Percentiles rank a stretch among this genome's conserved stretches.
Conservation (phyloP, 2,797 vertebrate genomes). For the Tenualosa ilisha region DNA sequence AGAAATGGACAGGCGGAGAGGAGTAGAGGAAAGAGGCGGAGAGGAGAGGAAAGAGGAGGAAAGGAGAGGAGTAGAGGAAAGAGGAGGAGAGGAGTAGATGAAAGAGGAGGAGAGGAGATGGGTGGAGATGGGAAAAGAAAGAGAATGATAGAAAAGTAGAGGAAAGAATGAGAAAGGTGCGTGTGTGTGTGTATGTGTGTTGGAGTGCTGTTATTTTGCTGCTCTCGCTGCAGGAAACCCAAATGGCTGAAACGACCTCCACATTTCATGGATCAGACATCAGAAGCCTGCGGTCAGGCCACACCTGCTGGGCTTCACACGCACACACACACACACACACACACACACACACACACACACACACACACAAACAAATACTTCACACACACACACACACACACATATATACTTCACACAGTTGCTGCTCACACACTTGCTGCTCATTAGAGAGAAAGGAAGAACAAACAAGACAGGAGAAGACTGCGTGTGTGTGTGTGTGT, state of each 20-base stretch:
- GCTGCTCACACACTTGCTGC: slow-evolving; percentile 37
- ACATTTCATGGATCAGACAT: slow-evolving; percentile 52
- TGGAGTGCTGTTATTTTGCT: slow-evolving; percentile 50
- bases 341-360: neutral
- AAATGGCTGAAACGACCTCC: slow-evolving; percentile 57
- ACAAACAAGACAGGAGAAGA: slow-evolving; percentile 20
- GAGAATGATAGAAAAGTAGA: neutral
- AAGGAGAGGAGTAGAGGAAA: neutral
- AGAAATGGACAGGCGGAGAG: neutral
- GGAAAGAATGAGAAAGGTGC: neutral
- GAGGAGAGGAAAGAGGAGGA: neutral
- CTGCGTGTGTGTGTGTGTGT: neutral
- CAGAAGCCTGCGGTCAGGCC: slow-evolving; percentile 53
- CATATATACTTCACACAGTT: slow-evolving; percentile 38
- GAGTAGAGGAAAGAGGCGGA: neutral
- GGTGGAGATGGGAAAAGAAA: neutral
- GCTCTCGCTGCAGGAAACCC: slow-evolving; percentile 41
- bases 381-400: slow-evolving; percentile 26
- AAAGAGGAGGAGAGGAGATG: neutral
- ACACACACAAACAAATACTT: slow-evolving; percentile 24
- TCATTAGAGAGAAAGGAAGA: slow-evolving; percentile 48
- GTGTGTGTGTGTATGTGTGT: slow-evolving; percentile 16
- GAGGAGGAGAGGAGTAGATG: neutral
- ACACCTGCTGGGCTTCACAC: slow-evolving; percentile 44
- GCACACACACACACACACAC: neutral